Evolutionary conservation across 2,113 vertebrate species (phyloP).

Genomic region (Cathartes aura): DNA sequence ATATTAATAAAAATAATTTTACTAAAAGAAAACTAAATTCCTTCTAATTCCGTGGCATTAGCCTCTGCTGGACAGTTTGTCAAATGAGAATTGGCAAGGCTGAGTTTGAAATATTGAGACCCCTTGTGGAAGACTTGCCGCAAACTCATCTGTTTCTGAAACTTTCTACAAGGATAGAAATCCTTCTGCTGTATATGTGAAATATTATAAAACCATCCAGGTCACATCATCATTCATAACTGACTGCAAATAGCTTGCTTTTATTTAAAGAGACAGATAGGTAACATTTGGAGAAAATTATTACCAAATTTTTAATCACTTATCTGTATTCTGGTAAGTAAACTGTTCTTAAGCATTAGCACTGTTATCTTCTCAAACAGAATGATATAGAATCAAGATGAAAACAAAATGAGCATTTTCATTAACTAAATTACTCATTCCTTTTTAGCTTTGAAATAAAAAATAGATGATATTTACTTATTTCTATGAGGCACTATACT

Average conservation of each 20-base stretch:
- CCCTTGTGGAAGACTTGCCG: constrained; percentile 43
- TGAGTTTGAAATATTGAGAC: constrained; percentile 52
- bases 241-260: neutral
- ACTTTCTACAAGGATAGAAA: neutral
- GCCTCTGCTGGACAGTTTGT: neutral
- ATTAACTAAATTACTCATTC: neutral
- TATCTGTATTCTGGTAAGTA: neutral
- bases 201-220: neutral
- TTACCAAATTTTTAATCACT: constrained; percentile 25
- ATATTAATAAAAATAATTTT: neutral
- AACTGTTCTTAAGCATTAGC: constrained; percentile 3
- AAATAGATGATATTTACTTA: neutral
- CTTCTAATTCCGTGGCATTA: neutral
- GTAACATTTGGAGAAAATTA: neutral
- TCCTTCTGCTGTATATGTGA: neutral
- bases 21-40: neutral
- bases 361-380: constrained; percentile 4
- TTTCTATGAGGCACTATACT: neutral
- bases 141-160: neutral
- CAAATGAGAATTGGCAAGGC: neutral
- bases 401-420: neutral
- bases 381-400: neutral
- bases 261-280: neutral
- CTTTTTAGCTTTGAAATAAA: neutral
- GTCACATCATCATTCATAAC: neutral